phyloP scores from a whole-genome alignment of 2,888 invertebrate genomes.

The Neoascia interrupta region DNA sequence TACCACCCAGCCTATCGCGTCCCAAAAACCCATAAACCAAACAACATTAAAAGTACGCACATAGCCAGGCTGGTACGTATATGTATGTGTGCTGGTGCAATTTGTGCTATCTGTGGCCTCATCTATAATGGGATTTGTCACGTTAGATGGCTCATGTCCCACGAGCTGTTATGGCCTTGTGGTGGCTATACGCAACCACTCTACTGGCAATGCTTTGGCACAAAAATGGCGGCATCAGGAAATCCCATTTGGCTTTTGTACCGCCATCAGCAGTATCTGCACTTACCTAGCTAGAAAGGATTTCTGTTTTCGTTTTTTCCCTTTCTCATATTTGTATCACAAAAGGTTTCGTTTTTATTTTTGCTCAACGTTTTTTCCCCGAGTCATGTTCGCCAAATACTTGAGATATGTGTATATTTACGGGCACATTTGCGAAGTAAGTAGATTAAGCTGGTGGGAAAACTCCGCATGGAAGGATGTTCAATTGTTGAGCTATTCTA shows the following conservation, averaged over 20 bases:
- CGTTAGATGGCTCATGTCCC: constrained; percentile 71
- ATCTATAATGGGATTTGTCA: constrained; percentile 79
- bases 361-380: no score
- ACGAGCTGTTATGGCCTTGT: constrained; percentile 50
- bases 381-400: no score
- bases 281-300: constrained; percentile 45
- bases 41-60: constrained; percentile 62
- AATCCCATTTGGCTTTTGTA: constrained; percentile 54
- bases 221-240: constrained; percentile 47
- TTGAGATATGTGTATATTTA: no score
- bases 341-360: constrained; percentile 20
- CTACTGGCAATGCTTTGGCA: constrained; percentile 21
- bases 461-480: no score
- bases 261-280: constrained; percentile 33
- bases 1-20: constrained; percentile 55
- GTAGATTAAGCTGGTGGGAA: no score
- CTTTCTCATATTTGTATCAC: background rate
- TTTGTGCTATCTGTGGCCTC: constrained; percentile 75
- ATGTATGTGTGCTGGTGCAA: constrained; percentile 56
- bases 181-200: constrained; percentile 29
- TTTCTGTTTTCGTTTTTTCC: constrained; percentile 3
- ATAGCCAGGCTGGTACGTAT: constrained; percentile 24
- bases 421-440: no score
- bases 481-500: no score
- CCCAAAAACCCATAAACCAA: constrained; percentile 66